phyloP scores from a whole-genome alignment of 2,113 vertebrate genomes.

The Sigmodon hispidus region DNA sequence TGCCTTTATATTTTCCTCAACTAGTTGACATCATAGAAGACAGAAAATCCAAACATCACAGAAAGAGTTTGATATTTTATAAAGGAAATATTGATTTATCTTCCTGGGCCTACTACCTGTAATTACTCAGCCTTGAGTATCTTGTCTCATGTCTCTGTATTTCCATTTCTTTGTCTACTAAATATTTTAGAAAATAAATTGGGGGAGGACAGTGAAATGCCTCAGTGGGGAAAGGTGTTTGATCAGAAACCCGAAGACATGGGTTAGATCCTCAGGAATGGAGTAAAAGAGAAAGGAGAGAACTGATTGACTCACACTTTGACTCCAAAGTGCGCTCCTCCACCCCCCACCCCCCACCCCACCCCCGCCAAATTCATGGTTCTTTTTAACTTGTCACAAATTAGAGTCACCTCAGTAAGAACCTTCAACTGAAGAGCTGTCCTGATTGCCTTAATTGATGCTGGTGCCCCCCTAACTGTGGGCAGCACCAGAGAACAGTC shows the following conservation, averaged over 20 bases:
- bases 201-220: no score
- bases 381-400: not conserved
- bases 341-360: no score
- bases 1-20: not conserved
- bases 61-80: constrained; percentile 4
- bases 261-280: not conserved
- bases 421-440: not conserved
- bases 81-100: not conserved
- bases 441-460: not conserved
- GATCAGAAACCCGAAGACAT: not conserved
- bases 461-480: no score
- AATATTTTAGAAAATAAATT: constrained; percentile 15
- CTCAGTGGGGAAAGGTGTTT: not conserved
- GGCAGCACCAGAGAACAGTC: not conserved
- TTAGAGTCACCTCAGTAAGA: not conserved
- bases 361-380: no score
- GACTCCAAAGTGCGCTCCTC: no score
- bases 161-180: not conserved
- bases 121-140: not conserved
- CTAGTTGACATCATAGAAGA: not conserved
- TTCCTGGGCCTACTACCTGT: not conserved
- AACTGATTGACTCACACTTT: no score
- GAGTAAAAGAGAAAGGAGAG: not conserved
- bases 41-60: not conserved
- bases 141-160: not conserved